Conservation (phyloP, 2,888 invertebrate genomes). For the Zootermopsis nevadensis region DNA sequence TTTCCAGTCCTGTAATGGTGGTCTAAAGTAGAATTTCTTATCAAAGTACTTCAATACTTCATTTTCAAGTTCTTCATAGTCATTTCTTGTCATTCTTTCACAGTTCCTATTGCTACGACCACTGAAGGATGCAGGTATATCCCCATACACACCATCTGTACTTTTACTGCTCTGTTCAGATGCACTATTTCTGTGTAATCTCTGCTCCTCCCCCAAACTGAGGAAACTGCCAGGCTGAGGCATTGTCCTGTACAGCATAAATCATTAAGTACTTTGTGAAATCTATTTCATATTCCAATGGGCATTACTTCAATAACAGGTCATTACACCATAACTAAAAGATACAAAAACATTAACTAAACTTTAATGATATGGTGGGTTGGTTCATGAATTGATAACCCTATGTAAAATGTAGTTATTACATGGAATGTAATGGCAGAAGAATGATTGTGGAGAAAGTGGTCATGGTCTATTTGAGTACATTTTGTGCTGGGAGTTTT, state of each 20-base stretch:
- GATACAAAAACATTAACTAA: too few relatives aligned
- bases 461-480: too few relatives aligned
- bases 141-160: not conserved
- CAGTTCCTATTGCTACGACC: slow-evolving; percentile 14
- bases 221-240: not conserved
- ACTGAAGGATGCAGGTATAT: slow-evolving; percentile 38
- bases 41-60: slow-evolving; percentile 46
- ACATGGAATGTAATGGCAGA: too few relatives aligned
- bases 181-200: not conserved
- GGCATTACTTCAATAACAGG: too few relatives aligned
- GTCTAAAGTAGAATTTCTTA: slow-evolving; percentile 50
- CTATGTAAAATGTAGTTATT: too few relatives aligned
- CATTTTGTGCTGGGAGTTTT: too few relatives aligned
- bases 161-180: not conserved
- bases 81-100: slow-evolving; percentile 39
- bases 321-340: too few relatives aligned
- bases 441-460: too few relatives aligned
- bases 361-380: too few relatives aligned
- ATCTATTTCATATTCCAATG: too few relatives aligned
- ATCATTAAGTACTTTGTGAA: too few relatives aligned
- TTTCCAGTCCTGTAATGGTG: slow-evolving; percentile 50
- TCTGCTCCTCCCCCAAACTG: not conserved
- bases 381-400: too few relatives aligned
- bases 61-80: slow-evolving; percentile 38
- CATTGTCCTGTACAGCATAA: not conserved